Evolutionary conservation across 2,113 vertebrate genomes (phyloP).

Genomic region (Phrynosoma platyrhinos): DNA sequence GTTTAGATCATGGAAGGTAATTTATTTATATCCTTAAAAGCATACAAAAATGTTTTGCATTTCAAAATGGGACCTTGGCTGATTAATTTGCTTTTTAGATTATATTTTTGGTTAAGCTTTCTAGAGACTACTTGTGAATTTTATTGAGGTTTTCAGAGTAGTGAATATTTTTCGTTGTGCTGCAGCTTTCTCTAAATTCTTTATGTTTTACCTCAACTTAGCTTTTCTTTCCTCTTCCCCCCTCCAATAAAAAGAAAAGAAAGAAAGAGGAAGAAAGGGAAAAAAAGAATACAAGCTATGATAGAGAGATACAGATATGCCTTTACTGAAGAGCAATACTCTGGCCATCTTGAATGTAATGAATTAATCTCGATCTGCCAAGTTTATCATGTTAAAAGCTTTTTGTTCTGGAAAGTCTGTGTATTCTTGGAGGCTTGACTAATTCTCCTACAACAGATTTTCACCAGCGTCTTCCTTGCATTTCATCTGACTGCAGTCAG

Average conservation of each 20-base stretch:
- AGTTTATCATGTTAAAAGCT: slow-evolving; percentile 20
- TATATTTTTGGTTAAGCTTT: slow-evolving; percentile 20
- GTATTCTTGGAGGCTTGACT: slow-evolving; percentile 8
- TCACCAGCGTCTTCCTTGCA: not conserved
- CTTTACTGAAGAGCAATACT: not conserved
- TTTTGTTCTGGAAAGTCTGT: slow-evolving; percentile 10
- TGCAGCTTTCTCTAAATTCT: not conserved
- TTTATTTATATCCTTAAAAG: slow-evolving; percentile 43
- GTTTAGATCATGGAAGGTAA: slow-evolving; percentile 37
- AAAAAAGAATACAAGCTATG: not conserved
- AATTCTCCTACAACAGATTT: not conserved
- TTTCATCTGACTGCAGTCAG: not conserved
- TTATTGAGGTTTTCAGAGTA: slow-evolving; percentile 10
- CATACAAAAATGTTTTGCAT: not conserved
- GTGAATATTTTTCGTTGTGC: slow-evolving; percentile 24
- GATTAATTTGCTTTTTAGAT: slow-evolving; percentile 8
- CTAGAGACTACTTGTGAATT: slow-evolving; percentile 22
- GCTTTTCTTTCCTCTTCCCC: not conserved
- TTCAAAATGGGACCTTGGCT: slow-evolving; percentile 13
- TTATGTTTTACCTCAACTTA: not conserved
- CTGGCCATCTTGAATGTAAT: slow-evolving; percentile 12
- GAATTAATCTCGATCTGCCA: not conserved
- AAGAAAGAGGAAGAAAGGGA: too few relatives aligned
- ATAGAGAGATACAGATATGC: not conserved
- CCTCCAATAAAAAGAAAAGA: too few relatives aligned